Evolutionary conservation across 2,113 vertebrate genomes (phyloP).

Genomic region (Oriolus oriolus): DNA sequence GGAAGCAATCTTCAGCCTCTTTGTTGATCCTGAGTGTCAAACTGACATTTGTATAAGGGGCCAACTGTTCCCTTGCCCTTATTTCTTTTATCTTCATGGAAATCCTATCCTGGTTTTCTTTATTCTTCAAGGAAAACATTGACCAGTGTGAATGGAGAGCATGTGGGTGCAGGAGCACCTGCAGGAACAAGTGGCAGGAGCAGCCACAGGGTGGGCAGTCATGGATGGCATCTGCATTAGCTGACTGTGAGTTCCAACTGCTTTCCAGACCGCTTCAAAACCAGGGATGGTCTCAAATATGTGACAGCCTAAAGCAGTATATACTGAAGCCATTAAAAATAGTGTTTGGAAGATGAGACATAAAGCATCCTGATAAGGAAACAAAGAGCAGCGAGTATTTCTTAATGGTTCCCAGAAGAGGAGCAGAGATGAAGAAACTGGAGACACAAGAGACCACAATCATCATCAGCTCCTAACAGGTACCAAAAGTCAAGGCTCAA

Average conservation of each 20-base stretch:
- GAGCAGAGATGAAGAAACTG: neutral
- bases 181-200: neutral
- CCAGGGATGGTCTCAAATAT: neutral
- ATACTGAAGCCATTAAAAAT: neutral
- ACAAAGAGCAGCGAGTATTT: neutral
- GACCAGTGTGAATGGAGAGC: neutral
- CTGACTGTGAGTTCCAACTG: neutral
- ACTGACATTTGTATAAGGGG: neutral
- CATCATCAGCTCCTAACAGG: neutral
- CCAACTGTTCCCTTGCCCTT: neutral
- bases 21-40: neutral
- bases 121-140: neutral
- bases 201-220: accelerated
- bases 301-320: neutral
- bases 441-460: neutral
- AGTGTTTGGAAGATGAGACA: neutral
- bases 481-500: neutral
- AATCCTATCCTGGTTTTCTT: neutral
- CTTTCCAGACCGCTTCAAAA: neutral
- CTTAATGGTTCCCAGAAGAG: neutral
- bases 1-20: neutral
- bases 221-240: neutral
- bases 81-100: neutral
- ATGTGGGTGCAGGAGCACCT: neutral
- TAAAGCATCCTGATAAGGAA: neutral